Evolutionary conservation across 2,113 vertebrate species (phyloP).

Genomic region (Falco punctatus): DNA sequence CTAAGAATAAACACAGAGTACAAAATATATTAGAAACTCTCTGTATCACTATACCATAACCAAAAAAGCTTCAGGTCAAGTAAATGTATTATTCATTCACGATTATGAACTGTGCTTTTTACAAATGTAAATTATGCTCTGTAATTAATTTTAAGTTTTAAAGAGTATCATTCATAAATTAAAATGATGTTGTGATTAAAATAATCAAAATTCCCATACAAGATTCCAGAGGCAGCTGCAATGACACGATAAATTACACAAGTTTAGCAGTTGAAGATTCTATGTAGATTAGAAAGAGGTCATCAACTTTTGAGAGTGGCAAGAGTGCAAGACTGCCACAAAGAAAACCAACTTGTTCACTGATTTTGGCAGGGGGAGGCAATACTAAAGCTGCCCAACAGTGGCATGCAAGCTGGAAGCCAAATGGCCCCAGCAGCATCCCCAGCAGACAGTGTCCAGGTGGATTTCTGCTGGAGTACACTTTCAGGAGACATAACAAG

Average conservation of each 20-base stretch:
- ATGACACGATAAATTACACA: background rate
- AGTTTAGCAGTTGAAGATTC: background rate
- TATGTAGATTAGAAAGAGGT: background rate
- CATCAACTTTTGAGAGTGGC: background rate
- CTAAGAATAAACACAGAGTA: background rate
- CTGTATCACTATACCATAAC: background rate
- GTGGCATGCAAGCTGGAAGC: background rate
- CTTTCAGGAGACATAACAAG: background rate
- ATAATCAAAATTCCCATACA: slow-evolving; percentile 24
- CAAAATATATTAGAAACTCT: background rate
- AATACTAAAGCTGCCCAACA: background rate
- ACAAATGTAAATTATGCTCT: background rate
- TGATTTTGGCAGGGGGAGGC: background rate
- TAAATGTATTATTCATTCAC: slow-evolving; percentile 29
- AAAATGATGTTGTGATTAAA: slow-evolving; percentile 3
- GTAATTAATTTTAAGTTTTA: slow-evolving; percentile 16
- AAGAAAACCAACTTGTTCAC: background rate
- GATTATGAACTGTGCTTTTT: background rate
- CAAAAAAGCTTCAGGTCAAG: slow-evolving; percentile 1
- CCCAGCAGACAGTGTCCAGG: background rate
- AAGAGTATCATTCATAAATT: slow-evolving; percentile 30
- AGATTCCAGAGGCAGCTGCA: background rate
- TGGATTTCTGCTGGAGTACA: background rate
- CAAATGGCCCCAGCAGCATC: background rate
- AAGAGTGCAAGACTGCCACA: background rate